These are phyloP conservation scores for Drosophila mayaguana DNA, from an alignment of 2,888 invertebrate genomes.

Conservation along the genomic window DNA sequence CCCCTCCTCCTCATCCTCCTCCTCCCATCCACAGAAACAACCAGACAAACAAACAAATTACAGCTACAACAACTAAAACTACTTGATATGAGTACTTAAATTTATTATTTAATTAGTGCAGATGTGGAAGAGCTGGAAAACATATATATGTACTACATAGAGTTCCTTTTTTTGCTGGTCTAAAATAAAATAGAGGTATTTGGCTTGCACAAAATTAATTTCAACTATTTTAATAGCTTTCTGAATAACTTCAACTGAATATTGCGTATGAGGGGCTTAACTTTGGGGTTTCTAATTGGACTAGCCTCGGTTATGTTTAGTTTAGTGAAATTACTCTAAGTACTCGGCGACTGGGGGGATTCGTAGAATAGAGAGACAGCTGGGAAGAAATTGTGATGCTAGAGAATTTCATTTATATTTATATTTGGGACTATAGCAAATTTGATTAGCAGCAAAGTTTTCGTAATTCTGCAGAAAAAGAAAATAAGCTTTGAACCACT, in stretches of 20 bases:
- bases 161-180: background rate
- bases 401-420: background rate
- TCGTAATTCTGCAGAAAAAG: background rate
- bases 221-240: background rate
- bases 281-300: background rate
- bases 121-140: background rate
- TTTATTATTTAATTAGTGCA: constrained; percentile 68
- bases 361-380: no score
- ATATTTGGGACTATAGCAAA: background rate
- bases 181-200: background rate
- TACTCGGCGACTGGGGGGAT: background rate
- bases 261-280: background rate
- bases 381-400: background rate
- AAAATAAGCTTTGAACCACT: background rate
- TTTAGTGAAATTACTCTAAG: background rate
- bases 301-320: no score
- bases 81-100: constrained; percentile 36
- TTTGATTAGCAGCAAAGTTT: background rate
- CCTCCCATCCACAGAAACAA: constrained; percentile 16
- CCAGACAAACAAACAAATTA: constrained; percentile 25
- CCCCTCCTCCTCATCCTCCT: constrained; percentile 24
- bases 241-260: background rate
- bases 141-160: no score
- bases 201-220: background rate
- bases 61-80: constrained; percentile 16